Conservation (phyloP, 2,113 vertebrate genomes). For the Jaculus jaculus region DNA sequence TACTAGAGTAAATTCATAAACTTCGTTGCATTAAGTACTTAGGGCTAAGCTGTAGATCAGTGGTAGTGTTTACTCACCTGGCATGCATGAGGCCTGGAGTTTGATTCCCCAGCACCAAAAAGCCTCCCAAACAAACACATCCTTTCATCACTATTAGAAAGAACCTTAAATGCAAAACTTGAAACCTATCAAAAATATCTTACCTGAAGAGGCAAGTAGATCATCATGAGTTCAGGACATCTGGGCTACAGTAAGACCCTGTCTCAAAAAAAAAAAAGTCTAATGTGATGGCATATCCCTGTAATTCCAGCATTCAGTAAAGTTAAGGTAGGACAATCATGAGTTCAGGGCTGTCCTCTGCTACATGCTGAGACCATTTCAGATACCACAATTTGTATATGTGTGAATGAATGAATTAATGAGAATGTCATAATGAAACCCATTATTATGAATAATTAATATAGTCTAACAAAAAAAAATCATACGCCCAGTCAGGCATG, state of each 20-base stretch:
- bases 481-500: not conserved
- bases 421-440: no score
- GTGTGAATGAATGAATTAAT: no score
- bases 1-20: slow-evolving; percentile 16
- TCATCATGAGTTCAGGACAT: no score
- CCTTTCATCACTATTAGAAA: slow-evolving; percentile 1
- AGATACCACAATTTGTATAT: no score
- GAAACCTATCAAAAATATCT: slow-evolving; percentile 22
- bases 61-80: not conserved
- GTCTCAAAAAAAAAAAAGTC: no score
- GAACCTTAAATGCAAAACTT: slow-evolving; percentile 42
- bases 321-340: not conserved
- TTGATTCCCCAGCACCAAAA: not conserved
- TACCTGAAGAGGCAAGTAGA: no score
- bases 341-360: not conserved
- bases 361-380: not conserved
- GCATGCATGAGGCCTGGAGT: not conserved
- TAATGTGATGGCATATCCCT: not conserved
- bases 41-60: not conserved
- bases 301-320: not conserved
- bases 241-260: no score
- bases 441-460: not conserved
- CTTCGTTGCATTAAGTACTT: slow-evolving; percentile 14
- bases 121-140: not conserved
- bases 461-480: not conserved